phyloP scores from a whole-genome alignment of 2,888 invertebrate species.

The Spodoptera exigua region DNA sequence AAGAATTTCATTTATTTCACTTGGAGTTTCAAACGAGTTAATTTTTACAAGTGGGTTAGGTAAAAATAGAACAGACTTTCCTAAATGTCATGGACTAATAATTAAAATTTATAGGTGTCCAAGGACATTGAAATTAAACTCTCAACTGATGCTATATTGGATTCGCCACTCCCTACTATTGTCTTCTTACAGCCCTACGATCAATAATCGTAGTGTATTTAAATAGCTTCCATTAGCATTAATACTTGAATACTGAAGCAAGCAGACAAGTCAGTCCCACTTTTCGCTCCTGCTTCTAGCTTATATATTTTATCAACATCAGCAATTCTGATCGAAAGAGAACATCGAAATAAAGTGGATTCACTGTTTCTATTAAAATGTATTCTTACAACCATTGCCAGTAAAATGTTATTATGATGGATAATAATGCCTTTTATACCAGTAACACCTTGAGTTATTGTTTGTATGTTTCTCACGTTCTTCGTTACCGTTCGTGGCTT shows the following conservation, averaged over 20 bases:
- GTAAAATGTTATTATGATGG: neutral
- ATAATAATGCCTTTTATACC: neutral
- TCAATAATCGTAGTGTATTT: neutral
- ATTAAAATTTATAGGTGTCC: too few species aligned
- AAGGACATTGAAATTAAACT: too few species aligned
- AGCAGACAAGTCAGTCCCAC: too few species aligned
- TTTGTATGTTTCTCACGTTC: slow-evolving; percentile 35
- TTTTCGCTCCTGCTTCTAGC: too few species aligned
- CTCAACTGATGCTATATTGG: neutral
- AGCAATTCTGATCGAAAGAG: too few species aligned
- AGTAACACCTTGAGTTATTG: slow-evolving; percentile 14
- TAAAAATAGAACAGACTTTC: too few species aligned
- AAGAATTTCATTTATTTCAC: too few species aligned
- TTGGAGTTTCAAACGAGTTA: too few species aligned
- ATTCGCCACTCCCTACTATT: neutral
- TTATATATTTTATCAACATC: too few species aligned
- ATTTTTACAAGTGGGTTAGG: too few species aligned
- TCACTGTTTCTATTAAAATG: neutral
- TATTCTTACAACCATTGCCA: neutral
- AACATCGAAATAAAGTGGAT: neutral
- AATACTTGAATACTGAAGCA: neutral
- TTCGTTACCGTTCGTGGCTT: slow-evolving; percentile 9
- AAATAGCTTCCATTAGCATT: neutral
- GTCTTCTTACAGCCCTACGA: neutral
- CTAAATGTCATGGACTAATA: too few species aligned